Conservation (phyloP, 2,113 vertebrate genomes). For the Eleginops maclovinus region DNA sequence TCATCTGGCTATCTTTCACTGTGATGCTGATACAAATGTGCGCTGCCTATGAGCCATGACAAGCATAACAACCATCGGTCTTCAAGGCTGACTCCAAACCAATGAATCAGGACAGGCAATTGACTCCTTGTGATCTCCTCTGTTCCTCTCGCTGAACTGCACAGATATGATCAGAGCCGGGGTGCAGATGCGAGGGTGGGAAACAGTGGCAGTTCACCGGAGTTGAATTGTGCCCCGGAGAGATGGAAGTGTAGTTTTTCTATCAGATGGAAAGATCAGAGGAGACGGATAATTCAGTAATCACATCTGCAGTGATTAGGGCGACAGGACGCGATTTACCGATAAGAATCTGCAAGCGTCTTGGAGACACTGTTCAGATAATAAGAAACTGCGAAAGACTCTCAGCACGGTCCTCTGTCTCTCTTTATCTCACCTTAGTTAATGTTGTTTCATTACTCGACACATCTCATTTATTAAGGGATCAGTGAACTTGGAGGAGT, state of each 20-base stretch:
- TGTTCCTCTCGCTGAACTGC: constrained; percentile 68
- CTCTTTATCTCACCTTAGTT: constrained; percentile 33
- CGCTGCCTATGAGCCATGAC: constrained; percentile 70
- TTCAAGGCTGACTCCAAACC: constrained; percentile 62
- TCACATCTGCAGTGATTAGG: constrained; percentile 80
- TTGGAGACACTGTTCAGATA: constrained; percentile 48
- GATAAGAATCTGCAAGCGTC: constrained; percentile 76
- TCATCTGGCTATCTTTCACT: constrained; percentile 48
- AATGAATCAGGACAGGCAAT: constrained; percentile 70
- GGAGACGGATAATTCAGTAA: constrained; percentile 82
- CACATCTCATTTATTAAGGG: constrained; percentile 9
- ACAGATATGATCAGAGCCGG: constrained; percentile 73
- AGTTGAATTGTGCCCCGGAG: constrained; percentile 79
- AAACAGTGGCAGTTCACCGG: constrained; percentile 72
- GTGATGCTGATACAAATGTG: constrained; percentile 45
- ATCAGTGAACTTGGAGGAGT: constrained; percentile 1
- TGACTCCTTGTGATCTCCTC: constrained; percentile 74
- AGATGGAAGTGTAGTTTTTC: constrained; percentile 78
- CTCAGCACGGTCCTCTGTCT: constrained; percentile 6
- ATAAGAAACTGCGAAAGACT: constrained; percentile 40
- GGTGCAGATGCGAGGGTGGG: constrained; percentile 71
- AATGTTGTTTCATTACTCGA: constrained; percentile 16
- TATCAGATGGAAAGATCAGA: constrained; percentile 81
- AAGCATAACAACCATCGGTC: constrained; percentile 52
- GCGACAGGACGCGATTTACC: constrained; percentile 68